These are phyloP conservation scores for Leistus spinibarbis DNA, from an alignment of 2,888 invertebrate species.

Conservation along the genomic window DNA sequence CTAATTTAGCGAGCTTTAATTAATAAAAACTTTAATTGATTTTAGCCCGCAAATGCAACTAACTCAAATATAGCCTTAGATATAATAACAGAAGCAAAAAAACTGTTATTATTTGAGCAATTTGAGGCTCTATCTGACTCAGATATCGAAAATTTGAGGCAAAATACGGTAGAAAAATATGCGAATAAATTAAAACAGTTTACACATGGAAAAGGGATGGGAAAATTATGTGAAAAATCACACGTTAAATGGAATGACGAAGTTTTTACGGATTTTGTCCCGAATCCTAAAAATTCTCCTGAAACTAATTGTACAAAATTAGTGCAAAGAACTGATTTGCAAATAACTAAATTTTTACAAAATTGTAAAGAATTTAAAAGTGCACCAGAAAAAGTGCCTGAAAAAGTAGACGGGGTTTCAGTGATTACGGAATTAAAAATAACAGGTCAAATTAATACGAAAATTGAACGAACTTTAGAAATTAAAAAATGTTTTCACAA, in stretches of 20 bases:
- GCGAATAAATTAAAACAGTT: constrained; percentile 6
- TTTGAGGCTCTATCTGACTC: constrained; percentile 2
- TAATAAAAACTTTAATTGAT: neutral
- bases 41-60: neutral
- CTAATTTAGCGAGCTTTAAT: too few relatives aligned
- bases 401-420: neutral
- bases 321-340: neutral
- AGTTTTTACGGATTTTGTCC: constrained; percentile 2
- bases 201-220: neutral
- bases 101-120: constrained; percentile 16
- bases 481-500: constrained; percentile 19
- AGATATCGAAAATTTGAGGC: constrained; percentile 15
- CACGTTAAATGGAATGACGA: constrained; percentile 27
- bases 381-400: neutral
- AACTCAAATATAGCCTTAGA: neutral
- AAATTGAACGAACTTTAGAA: constrained; percentile 9
- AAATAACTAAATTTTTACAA: neutral
- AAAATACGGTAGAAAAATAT: constrained; percentile 25
- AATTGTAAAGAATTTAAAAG: neutral
- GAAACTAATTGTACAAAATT: neutral
- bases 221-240: constrained; percentile 12
- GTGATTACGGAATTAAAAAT: constrained; percentile 27
- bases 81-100: constrained; percentile 23
- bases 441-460: constrained; percentile 8
- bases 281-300: constrained; percentile 14